A percentile compares a stretch with the other conserved stretches of the same genome.
These are phyloP conservation scores for Drosophila ananassae DNA, from an alignment of 1,140 invertebrate genomes.

Conservation along the genomic window DNA sequence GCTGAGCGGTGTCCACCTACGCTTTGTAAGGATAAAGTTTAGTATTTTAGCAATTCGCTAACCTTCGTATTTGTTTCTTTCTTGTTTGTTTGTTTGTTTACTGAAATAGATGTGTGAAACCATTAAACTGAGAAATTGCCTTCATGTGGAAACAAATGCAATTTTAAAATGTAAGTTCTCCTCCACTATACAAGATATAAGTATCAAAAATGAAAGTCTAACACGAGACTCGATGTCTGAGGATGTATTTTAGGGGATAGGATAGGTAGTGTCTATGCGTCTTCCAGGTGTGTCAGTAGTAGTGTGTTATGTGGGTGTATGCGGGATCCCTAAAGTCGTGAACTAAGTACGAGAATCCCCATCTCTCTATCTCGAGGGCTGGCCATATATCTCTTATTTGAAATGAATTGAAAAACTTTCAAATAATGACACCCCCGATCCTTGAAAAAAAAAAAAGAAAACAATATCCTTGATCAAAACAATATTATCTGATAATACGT, in stretches of 20 bases:
- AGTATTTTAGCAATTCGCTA: constrained; percentile 64
- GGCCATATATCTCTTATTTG: background rate
- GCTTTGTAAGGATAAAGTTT: constrained; percentile 70
- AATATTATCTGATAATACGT: constrained; percentile 36
- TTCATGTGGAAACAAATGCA: constrained; percentile 72
- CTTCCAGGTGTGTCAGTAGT: constrained; percentile 10
- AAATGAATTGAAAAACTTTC: background rate
- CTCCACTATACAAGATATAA: constrained; percentile 35
- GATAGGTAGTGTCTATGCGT: background rate
- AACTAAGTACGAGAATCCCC: constrained; percentile 71
- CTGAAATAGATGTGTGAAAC: constrained; percentile 77
- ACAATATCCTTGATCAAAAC: constrained; percentile 21
- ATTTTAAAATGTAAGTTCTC: constrained; percentile 71
- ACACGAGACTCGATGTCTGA: constrained; percentile 26
- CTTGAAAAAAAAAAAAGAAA: constrained; percentile 25
- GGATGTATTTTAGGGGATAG: constrained; percentile 6
- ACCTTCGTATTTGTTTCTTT: constrained; percentile 37
- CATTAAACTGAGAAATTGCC: constrained; percentile 81
- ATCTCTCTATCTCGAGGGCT: background rate
- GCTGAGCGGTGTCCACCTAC: constrained; percentile 49
- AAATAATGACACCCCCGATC: background rate
- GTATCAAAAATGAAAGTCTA: constrained; percentile 54
- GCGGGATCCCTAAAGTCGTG: constrained; percentile 50
- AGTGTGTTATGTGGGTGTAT: constrained; percentile 28
- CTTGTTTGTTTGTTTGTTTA: constrained; percentile 40